phyloP scores from a whole-genome alignment of 1,140 invertebrate species.

The Diorhabda carinulata region DNA sequence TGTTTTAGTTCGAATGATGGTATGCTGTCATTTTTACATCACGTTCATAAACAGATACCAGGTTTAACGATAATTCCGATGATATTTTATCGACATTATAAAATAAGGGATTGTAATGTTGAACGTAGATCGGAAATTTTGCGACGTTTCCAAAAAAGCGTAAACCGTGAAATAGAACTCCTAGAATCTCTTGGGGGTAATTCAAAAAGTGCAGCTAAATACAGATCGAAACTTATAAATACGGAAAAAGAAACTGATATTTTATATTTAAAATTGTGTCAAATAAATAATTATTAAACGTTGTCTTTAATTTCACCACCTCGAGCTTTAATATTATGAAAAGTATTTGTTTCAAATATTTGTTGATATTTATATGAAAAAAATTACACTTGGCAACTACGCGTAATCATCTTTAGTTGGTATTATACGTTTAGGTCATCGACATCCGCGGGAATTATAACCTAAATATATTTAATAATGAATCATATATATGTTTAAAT shows the following conservation, averaged over 20 bases:
- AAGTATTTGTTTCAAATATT: too few species aligned
- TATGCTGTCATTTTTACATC: slow-evolving; percentile 12
- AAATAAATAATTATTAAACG: background rate
- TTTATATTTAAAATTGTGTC: slow-evolving; percentile 4
- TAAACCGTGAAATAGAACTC: slow-evolving; percentile 8
- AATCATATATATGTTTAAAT: too few species aligned
- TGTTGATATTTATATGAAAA: too few species aligned
- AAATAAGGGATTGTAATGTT: background rate
- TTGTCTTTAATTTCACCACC: too few species aligned
- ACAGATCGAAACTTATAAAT: background rate
- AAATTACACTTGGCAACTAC: too few species aligned
- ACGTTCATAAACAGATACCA: slow-evolving; percentile 9
- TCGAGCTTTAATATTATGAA: too few species aligned
- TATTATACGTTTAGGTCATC: too few species aligned
- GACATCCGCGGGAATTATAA: too few species aligned
- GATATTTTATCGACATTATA: slow-evolving; percentile 5
- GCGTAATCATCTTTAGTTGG: too few species aligned
- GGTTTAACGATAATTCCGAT: slow-evolving; percentile 11
- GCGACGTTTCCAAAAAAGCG: background rate
- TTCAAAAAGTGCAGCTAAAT: background rate
- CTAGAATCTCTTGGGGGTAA: background rate
- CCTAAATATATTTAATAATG: too few species aligned
- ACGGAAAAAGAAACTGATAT: slow-evolving; percentile 14
- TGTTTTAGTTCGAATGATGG: background rate
- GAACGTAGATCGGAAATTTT: background rate